Base-by-base conservation (phyloP, 2,888 invertebrate species). In the Sphinx pinastri region DNA sequence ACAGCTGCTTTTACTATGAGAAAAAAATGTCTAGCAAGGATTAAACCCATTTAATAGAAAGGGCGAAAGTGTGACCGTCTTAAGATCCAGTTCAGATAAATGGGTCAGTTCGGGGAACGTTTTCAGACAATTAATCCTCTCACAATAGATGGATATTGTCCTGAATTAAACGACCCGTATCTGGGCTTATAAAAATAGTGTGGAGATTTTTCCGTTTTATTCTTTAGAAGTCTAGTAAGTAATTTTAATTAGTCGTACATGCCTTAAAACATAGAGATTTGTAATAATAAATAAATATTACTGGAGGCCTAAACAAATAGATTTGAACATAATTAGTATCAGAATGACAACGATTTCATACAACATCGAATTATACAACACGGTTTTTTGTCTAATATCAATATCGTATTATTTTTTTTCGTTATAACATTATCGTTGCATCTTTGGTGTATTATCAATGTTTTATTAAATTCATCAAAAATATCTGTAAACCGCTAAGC, bases 1-100 rank as follows among this genome's bases (percentile, higher is more conserved):
- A 70, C 79, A 81, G 79, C 77, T 81, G 82, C 75, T 81, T 78
- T 76, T 82, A 59, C 88, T 89, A 89, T 88, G 87, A 88, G 86
- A 86, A 88, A 79, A 70, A 57, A 74, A 73, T 68, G 47, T 71
- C 68, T 80, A 76, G 77, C 74, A 71, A 76, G 83, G 82, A 88
- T 87, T 85, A 86, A 78, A 73, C 75, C 72, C 73, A 80, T 74
- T 8, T 55, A 55, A 11, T 12, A 55, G 76, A 82, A 84, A 77
- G 79, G 80, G 79, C 76, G 69, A 78, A 75, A 74, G 78, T 81
- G 81, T 45, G 45, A 60, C 45, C 14, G 52, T 60, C 52, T 60
- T 59, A 47, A n/a, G 47, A 59, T 59, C 49, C 38, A 49, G 59
- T 76, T 54, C 69, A 72, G 72, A 76, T 72, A 76, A 72, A 74